Conservation (phyloP, 2,113 vertebrate species). For the Pimephales promelas region DNA sequence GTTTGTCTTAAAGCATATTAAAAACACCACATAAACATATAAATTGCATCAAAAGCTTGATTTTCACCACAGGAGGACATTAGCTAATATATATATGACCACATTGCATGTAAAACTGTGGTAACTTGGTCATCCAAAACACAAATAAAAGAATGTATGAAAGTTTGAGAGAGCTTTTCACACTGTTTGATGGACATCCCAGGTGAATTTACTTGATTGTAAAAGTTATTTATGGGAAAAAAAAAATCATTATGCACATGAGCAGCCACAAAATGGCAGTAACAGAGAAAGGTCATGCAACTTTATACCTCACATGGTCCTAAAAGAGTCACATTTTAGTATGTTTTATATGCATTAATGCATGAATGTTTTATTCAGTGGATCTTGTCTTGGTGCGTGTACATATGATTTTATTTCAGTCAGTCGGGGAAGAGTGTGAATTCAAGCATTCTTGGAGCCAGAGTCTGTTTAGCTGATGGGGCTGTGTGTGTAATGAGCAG, state of each 20-base stretch:
- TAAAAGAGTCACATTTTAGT: not conserved
- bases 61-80: no score
- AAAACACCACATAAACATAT: no score
- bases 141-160: not conserved
- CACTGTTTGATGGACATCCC: not conserved
- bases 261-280: slow-evolving; percentile 23
- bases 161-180: not conserved
- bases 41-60: no score
- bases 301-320: not conserved
- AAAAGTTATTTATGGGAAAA: not conserved
- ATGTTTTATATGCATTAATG: not conserved
- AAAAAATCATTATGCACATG: not conserved
- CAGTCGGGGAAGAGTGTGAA: not conserved
- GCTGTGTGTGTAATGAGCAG: not conserved
- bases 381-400: not conserved
- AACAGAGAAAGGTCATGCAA: not conserved
- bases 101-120: no score
- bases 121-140: not conserved
- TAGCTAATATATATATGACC: no score
- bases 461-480: not conserved
- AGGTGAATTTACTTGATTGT: not conserved
- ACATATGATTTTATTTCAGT: not conserved
- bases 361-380: not conserved
- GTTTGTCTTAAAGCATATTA: no score
- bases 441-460: no score